phyloP scores from a whole-genome alignment of 2,113 vertebrate genomes.

The Herpetotheres cachinnans region DNA sequence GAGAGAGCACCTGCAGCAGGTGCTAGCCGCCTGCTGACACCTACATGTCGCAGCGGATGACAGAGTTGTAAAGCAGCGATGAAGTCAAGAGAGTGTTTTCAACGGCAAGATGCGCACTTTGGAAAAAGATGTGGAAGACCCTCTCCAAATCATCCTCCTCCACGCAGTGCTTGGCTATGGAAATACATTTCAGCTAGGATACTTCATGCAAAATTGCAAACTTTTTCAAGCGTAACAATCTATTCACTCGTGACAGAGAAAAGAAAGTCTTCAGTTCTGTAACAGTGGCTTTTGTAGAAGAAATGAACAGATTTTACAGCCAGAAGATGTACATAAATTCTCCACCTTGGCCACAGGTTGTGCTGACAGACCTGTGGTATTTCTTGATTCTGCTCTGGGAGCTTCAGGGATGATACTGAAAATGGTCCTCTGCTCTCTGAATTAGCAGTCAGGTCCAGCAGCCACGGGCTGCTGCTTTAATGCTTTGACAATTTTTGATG shows the following conservation, averaged over 20 bases:
- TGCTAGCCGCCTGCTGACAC: rapidly evolving
- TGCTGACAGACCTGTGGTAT: neutral
- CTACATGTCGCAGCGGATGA: rapidly evolving
- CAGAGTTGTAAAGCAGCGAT: rapidly evolving
- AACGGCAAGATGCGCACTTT: rapidly evolving
- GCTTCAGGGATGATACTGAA: neutral
- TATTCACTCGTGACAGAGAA: neutral
- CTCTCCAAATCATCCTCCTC: neutral
- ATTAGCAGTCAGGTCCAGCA: neutral
- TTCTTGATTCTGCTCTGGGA: neutral
- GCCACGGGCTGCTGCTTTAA: neutral
- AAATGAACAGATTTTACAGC: neutral
- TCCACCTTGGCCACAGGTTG: neutral
- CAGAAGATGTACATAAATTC: neutral
- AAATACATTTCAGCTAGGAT: neutral
- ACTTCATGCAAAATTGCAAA: neutral
- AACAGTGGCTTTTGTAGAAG: neutral
- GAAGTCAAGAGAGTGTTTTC: neutral
- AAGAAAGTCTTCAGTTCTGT: neutral
- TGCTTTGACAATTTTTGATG: neutral
- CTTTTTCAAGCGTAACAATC: neutral
- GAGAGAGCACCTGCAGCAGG: neutral
- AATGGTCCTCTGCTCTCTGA: neutral
- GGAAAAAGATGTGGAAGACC: neutral
- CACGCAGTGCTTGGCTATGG: neutral